These are phyloP conservation scores for Toxotes lorentzi DNA, from an alignment of 2,797 vertebrate species.

Conservation along the genomic window DNA sequence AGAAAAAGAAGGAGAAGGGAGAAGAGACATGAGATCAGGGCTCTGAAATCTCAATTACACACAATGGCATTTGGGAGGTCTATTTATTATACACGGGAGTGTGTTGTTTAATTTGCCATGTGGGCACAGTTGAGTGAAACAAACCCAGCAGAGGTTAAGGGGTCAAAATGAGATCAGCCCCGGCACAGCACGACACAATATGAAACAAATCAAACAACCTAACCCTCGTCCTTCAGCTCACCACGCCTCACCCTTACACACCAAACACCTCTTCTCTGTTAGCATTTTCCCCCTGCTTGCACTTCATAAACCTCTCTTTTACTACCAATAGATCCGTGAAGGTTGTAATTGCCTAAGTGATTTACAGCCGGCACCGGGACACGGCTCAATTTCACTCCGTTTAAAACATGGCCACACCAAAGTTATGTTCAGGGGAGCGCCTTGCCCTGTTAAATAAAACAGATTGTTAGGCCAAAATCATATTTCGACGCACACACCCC, in stretches of 20 bases:
- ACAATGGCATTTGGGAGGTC: slow-evolving; percentile 22
- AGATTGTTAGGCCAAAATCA: slow-evolving; percentile 57
- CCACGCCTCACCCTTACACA: slow-evolving; percentile 21
- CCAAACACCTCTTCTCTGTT: slow-evolving; percentile 38
- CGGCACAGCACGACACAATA: slow-evolving; percentile 11
- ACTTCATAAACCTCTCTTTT: slow-evolving; percentile 75
- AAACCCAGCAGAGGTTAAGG: slow-evolving; percentile 47
- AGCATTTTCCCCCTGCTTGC: slow-evolving; percentile 36
- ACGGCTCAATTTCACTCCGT: slow-evolving; percentile 54
- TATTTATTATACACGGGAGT: slow-evolving; percentile 34
- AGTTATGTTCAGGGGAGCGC: slow-evolving; percentile 27
- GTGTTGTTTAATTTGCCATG: background rate
- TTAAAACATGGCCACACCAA: slow-evolving; percentile 61
- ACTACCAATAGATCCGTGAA: slow-evolving; percentile 64
- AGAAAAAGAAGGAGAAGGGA: background rate
- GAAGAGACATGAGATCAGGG: slow-evolving; percentile 42
- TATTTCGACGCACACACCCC: slow-evolving; percentile 48
- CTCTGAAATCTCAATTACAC: slow-evolving; percentile 74
- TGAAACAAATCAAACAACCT: slow-evolving; percentile 35
- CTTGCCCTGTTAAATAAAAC: slow-evolving; percentile 72
- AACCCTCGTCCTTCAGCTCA: background rate
- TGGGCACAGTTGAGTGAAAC: background rate
- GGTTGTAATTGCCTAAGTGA: slow-evolving; percentile 76
- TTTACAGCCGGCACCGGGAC: slow-evolving; percentile 49
- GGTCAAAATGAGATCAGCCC: slow-evolving; percentile 51